Percentiles rank a stretch among this genome's conserved stretches.
phyloP scores from a whole-genome alignment of 1,140 invertebrate species.

The Archegozetes longisetosus region DNA sequence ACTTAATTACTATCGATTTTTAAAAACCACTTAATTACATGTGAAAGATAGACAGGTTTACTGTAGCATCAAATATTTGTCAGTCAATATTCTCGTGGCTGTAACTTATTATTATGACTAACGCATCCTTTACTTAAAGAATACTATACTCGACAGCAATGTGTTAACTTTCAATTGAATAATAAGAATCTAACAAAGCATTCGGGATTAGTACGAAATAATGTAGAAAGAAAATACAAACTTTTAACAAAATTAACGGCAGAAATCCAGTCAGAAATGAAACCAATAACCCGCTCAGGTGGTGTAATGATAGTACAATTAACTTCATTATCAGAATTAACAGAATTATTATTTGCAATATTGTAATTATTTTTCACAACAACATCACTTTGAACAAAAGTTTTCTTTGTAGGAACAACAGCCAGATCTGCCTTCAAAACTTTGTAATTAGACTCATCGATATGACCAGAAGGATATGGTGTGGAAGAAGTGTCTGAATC shows the following conservation, averaged over 20 bases:
- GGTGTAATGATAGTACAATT: constrained; percentile 2
- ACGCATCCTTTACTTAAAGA: constrained; percentile 8
- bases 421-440: too few species aligned
- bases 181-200: constrained; percentile 23
- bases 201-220: constrained; percentile 18
- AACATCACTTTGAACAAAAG: background rate
- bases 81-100: too few species aligned
- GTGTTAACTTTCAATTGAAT: background rate
- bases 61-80: too few species aligned
- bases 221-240: constrained; percentile 23
- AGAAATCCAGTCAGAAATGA: constrained; percentile 46
- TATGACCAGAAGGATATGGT: background rate
- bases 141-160: background rate
- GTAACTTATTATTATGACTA: too few species aligned
- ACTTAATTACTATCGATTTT: too few species aligned
- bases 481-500: background rate
- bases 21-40: too few species aligned
- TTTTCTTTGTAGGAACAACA: too few species aligned
- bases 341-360: background rate
- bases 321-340: background rate
- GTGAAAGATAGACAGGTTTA: too few species aligned
- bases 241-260: constrained; percentile 38
- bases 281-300: constrained; percentile 33
- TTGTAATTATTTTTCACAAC: background rate
- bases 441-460: background rate